Conservation (phyloP, 2,888 invertebrate genomes). For the Drosophila siamana region DNA sequence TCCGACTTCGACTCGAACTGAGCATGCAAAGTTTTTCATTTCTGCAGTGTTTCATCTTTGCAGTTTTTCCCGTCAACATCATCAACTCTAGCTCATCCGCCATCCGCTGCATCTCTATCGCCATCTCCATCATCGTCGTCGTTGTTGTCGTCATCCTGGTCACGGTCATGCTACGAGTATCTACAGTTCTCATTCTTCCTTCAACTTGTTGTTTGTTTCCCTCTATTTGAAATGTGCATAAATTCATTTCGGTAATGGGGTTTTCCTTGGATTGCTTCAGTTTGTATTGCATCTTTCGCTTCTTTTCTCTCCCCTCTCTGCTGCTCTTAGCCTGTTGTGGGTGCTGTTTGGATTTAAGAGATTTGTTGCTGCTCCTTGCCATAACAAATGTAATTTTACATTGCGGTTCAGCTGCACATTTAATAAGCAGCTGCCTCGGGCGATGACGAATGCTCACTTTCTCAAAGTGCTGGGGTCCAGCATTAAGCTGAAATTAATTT, state of each 20-base stretch:
- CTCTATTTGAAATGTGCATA: constrained; percentile 75
- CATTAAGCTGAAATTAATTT: constrained; percentile 56
- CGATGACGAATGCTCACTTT: constrained; percentile 10
- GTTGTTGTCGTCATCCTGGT: constrained; percentile 45
- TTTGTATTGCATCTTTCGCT: constrained; percentile 27
- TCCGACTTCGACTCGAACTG: not conserved
- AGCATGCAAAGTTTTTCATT: constrained; percentile 54
- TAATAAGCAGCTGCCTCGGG: constrained; percentile 53
- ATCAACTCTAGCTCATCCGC: constrained; percentile 52
- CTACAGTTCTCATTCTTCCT: constrained; percentile 8
- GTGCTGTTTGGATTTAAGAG: constrained; percentile 63
- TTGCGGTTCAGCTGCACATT: constrained; percentile 34
- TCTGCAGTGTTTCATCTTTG: constrained; percentile 50
- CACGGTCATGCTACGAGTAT: constrained; percentile 23
- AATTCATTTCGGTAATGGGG: constrained; percentile 78
- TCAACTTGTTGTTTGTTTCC: constrained; percentile 57
- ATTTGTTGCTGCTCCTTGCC: constrained; percentile 61
- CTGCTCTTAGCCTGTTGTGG: constrained; percentile 26
- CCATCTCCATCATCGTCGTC: constrained; percentile 46
- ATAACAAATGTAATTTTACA: constrained; percentile 58
- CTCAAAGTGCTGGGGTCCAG: constrained; percentile 19
- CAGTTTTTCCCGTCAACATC: constrained; percentile 50
- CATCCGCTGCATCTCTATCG: not conserved
- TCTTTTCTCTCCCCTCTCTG: constrained; percentile 5
- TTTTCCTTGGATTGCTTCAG: constrained; percentile 58